Base-by-base conservation (phyloP, 1,140 invertebrate species). In the Tetramorium alpestre region DNA sequence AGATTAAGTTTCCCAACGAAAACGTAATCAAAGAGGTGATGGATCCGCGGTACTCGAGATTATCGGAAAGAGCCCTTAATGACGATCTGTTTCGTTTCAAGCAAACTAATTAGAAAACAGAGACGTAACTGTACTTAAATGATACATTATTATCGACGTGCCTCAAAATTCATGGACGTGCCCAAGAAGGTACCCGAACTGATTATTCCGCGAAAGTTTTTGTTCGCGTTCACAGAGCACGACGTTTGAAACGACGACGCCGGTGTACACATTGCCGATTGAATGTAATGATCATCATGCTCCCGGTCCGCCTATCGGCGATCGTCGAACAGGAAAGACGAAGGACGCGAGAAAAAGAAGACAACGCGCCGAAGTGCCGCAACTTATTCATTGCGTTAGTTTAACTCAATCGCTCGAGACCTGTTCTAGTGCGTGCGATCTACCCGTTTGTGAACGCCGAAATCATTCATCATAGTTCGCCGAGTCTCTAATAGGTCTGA, bases 371-470 rank as follows among this genome's bases (percentile, higher is more conserved):
- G 65, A 88, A 70, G 86, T 87, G 78, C 60, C 64, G 91, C 89
- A 93, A 93, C 93, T 93, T 93, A 93, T 93, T 88, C 87, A 93
- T 93, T 93, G 89, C 87, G 92, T 92, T 80, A 93, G 92, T 93
- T 93, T 89, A 93, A 78, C 73, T 92, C 87, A 93, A 93, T 92
- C 90, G 87, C 41, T 70, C 80, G 84, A 90, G 87, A 49, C 56
- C 56, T 13, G 67, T 25, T 82, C 41, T 72, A 33, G 54, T 44
- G 13, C 80, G 80, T 67, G 38, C 80, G 80, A 84, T 84, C 41
- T 49, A 18, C 8, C 41, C 69, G 80, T 75, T 84, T 73, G 80
- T 84, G 13, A 56, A 62, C 54, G 80, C 41, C 69, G 54, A 84
- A 73, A 47, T 60, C 56, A 25, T 60, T 82, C 13, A 13, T 72